These are phyloP conservation scores for Pampusana beccarii DNA, from an alignment of 2,113 vertebrate genomes.

Conservation along the genomic window DNA sequence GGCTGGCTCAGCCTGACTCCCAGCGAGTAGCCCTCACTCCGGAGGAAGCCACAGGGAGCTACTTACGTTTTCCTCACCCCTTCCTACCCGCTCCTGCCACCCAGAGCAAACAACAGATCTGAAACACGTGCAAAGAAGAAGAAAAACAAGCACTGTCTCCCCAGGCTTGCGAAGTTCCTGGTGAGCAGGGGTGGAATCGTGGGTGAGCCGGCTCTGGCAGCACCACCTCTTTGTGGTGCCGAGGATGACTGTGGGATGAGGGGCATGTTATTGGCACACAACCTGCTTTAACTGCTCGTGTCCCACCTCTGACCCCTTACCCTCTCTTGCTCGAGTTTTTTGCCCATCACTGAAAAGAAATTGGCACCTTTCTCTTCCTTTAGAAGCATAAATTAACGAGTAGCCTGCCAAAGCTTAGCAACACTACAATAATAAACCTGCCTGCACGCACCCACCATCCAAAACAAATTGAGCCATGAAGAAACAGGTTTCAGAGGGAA, in stretches of 20 bases:
- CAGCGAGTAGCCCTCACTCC: constrained; percentile 10
- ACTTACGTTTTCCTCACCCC: constrained; percentile 8
- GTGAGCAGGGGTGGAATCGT: not conserved
- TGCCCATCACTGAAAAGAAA: not conserved
- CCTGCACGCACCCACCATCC: not conserved
- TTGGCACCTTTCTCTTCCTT: not conserved
- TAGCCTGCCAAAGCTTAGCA: constrained; percentile 20
- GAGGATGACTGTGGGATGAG: accelerated
- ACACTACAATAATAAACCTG: not conserved
- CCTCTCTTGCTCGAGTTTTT: accelerated
- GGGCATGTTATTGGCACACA: no score
- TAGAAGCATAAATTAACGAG: not conserved
- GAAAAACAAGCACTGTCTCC: not conserved
- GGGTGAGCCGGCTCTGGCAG: not conserved
- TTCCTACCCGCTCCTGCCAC: constrained; percentile 9
- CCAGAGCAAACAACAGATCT: not conserved
- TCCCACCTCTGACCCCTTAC: not conserved
- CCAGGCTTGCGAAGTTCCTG: not conserved
- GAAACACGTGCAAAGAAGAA: not conserved
- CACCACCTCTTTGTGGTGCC: not conserved
- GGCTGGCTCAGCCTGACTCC: constrained; percentile 37
- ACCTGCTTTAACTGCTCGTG: not conserved
- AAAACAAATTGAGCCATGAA: constrained; percentile 21
- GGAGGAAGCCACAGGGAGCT: constrained; percentile 34
- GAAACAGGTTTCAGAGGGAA: not conserved